A percentile compares a stretch with the other conserved stretches of the same genome.
Conservation (phyloP, 2,888 invertebrate genomes). For the Tanytarsus gracilentus region DNA sequence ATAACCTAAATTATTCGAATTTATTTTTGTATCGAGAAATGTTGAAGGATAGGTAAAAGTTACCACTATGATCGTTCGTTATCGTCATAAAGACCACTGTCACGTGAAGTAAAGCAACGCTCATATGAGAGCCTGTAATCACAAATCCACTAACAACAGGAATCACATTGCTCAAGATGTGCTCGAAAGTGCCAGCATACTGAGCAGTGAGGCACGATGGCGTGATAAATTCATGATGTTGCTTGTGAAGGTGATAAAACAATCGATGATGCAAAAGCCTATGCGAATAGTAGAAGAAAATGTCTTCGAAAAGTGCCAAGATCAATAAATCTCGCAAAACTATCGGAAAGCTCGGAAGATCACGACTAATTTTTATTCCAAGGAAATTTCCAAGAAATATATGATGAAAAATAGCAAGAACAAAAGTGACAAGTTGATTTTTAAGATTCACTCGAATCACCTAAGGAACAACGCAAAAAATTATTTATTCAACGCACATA, state of each 20-base stretch:
- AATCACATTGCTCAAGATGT: not conserved
- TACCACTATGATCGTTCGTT: conserved; percentile 5
- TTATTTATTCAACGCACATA: not conserved
- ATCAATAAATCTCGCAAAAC: not conserved
- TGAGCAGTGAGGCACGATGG: conserved; percentile 22
- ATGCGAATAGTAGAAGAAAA: conserved; percentile 29
- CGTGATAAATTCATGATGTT: conserved; percentile 28
- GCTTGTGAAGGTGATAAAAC: conserved; percentile 24
- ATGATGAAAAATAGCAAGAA: not conserved
- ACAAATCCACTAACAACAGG: not conserved
- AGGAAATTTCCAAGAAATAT: not conserved
- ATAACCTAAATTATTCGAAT: not conserved
- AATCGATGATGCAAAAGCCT: conserved; percentile 20
- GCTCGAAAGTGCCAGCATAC: conserved; percentile 26
- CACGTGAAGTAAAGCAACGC: too few relatives aligned
- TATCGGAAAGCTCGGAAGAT: conserved; percentile 14
- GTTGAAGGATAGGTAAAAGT: too few relatives aligned
- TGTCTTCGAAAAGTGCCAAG: not conserved
- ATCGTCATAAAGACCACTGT: not conserved
- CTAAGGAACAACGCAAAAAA: not conserved
- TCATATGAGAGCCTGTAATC: too few relatives aligned
- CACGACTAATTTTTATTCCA: not conserved
- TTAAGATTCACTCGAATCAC: not conserved
- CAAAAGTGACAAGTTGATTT: conserved; percentile 2
- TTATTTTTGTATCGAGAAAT: not conserved